These are phyloP conservation scores for Nibea albiflora DNA, from an alignment of 2,113 vertebrate genomes.

Conservation along the genomic window DNA sequence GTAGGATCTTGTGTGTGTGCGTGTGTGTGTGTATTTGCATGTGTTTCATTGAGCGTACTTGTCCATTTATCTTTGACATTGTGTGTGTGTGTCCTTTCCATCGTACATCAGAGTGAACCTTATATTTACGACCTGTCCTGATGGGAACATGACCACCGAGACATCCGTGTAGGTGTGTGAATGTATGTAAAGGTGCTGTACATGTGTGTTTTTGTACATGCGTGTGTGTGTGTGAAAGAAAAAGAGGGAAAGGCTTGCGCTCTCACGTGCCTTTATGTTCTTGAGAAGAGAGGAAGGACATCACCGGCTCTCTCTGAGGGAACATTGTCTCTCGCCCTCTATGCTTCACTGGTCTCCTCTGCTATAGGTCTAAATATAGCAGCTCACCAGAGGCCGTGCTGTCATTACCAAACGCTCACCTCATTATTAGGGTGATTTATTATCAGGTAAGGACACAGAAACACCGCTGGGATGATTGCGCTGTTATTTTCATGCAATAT, in stretches of 20 bases:
- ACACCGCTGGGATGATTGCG: background rate
- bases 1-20: background rate
- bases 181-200: background rate
- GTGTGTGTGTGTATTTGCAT: background rate
- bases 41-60: background rate
- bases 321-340: slow-evolving; percentile 57
- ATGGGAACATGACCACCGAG: background rate
- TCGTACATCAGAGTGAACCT: background rate
- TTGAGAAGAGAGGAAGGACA: slow-evolving; percentile 34
- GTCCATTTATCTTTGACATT: background rate
- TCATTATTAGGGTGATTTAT: slow-evolving; percentile 53
- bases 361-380: slow-evolving; percentile 63
- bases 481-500: background rate
- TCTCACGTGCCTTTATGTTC: slow-evolving; percentile 4
- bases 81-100: slow-evolving; percentile 14
- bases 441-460: slow-evolving; percentile 22
- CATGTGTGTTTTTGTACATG: background rate
- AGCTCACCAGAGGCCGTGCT: slow-evolving; percentile 36
- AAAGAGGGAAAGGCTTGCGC: background rate
- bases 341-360: slow-evolving; percentile 59
- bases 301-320: slow-evolving; percentile 38
- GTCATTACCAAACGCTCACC: slow-evolving; percentile 56
- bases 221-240: background rate
- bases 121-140: slow-evolving; percentile 36
- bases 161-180: background rate